A percentile compares a stretch with the other conserved stretches of the same genome.
Evolutionary conservation across 2,797 vertebrate species (phyloP).

Genomic region (Sebastes umbrosus): DNA sequence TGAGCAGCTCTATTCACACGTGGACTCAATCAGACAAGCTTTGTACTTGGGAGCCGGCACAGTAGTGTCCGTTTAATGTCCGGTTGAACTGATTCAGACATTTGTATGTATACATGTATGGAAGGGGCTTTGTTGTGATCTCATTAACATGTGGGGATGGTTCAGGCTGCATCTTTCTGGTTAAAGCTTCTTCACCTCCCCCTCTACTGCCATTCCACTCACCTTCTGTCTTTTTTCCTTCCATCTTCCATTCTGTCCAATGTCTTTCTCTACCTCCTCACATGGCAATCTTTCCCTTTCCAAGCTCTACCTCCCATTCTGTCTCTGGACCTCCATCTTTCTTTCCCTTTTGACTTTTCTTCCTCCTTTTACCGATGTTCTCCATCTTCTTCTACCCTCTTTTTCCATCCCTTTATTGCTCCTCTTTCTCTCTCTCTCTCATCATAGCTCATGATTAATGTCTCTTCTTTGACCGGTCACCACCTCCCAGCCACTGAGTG

Average conservation of each 20-base stretch:
- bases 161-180: slow-evolving; percentile 15
- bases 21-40: too few relatives aligned
- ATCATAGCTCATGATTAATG: slow-evolving; percentile 25
- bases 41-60: too few relatives aligned
- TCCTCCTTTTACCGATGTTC: neutral
- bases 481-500: neutral
- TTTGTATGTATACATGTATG: neutral
- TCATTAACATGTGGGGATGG: neutral
- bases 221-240: neutral
- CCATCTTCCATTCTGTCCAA: neutral
- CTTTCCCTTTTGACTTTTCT: neutral
- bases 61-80: neutral
- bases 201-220: neutral
- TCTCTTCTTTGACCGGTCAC: slow-evolving; percentile 24
- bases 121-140: neutral
- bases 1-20: too few relatives aligned
- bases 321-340: neutral
- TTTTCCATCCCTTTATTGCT: neutral
- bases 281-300: neutral
- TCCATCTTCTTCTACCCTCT: neutral
- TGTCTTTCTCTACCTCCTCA: neutral
- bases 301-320: neutral
- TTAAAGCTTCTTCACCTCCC: neutral
- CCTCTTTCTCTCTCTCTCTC: neutral
- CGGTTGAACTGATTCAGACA: too few relatives aligned